Conservation (phyloP, 1,140 invertebrate genomes). For the Whitmania pigra region DNA sequence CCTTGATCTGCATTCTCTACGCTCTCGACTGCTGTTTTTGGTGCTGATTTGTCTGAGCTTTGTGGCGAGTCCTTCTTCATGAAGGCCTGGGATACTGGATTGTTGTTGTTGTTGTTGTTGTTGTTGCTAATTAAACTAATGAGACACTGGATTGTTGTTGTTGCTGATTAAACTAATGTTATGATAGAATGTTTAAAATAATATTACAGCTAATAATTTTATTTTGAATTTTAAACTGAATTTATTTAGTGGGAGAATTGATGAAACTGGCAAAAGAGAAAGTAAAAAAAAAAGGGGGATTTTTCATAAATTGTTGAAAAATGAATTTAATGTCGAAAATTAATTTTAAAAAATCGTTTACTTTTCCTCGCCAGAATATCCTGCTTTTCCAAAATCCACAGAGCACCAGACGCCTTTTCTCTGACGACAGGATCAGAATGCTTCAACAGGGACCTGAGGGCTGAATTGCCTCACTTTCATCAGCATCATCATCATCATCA, state of each 20-base stretch:
- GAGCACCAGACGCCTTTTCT: not conserved
- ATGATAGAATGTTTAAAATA: too few relatives aligned
- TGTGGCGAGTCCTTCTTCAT: not conserved
- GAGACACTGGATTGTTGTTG: not conserved
- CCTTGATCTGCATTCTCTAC: constrained; percentile 23
- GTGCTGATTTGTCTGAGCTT: constrained; percentile 24
- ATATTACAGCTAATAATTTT: too few relatives aligned
- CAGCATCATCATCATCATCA: too few relatives aligned
- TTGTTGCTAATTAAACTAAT: not conserved
- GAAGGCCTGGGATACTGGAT: too few relatives aligned
- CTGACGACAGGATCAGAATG: not conserved
- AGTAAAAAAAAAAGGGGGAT: too few relatives aligned
- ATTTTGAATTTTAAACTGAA: too few relatives aligned
- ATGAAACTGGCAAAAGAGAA: not conserved
- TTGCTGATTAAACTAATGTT: not conserved
- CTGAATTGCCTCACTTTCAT: not conserved
- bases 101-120: not conserved
- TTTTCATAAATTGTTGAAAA: not conserved
- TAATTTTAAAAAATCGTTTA: too few relatives aligned
- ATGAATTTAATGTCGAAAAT: not conserved
- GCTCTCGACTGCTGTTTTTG: constrained; percentile 28
- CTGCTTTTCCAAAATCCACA: constrained; percentile 14
- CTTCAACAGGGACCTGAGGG: constrained; percentile 7
- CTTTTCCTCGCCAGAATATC: not conserved
- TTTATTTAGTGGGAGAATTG: not conserved